A percentile compares a stretch with the other conserved stretches of the same genome.
These are phyloP conservation scores for Hexactinellida sp. DNA, from an alignment of 37 sponge, comb jelly and placozoan genomes.

Conservation along the genomic window DNA sequence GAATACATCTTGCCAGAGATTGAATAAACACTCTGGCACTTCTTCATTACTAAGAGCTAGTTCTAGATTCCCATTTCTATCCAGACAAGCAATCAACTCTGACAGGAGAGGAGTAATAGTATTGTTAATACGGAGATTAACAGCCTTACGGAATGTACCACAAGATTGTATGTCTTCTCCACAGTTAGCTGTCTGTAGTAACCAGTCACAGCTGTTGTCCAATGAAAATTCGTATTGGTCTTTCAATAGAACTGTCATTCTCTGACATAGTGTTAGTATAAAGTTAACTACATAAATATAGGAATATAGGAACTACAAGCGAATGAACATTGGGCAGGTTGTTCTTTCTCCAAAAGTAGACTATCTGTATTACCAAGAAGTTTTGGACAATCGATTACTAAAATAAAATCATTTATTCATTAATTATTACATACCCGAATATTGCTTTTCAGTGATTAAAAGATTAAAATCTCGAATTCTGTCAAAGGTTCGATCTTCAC, in stretches of 20 bases:
- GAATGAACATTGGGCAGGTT: background rate
- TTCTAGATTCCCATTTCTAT: constrained; percentile 14
- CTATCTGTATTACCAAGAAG: too few species aligned
- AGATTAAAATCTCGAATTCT: background rate
- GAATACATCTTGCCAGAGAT: background rate
- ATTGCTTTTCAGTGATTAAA: background rate
- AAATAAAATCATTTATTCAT: background rate
- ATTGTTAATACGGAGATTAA: background rate
- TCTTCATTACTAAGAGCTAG: background rate
- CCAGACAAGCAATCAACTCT: background rate
- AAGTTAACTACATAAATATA: background rate
- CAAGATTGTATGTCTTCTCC: background rate
- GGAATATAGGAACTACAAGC: background rate
- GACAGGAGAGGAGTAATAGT: background rate
- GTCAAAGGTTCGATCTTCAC: background rate
- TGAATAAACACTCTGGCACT: background rate
- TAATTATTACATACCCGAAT: background rate
- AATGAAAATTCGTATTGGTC: background rate
- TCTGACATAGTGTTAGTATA: background rate
- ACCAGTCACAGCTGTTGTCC: background rate
- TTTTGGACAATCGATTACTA: too few species aligned
- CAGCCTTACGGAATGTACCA: background rate
- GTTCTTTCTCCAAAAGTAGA: too few species aligned
- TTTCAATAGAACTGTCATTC: background rate
- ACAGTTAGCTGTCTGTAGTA: background rate